A percentile compares a stretch with the other conserved stretches of the same genome.
These are phyloP conservation scores for Protaetia brevitarsis DNA, from an alignment of 1,140 invertebrate species.

Conservation along the genomic window DNA sequence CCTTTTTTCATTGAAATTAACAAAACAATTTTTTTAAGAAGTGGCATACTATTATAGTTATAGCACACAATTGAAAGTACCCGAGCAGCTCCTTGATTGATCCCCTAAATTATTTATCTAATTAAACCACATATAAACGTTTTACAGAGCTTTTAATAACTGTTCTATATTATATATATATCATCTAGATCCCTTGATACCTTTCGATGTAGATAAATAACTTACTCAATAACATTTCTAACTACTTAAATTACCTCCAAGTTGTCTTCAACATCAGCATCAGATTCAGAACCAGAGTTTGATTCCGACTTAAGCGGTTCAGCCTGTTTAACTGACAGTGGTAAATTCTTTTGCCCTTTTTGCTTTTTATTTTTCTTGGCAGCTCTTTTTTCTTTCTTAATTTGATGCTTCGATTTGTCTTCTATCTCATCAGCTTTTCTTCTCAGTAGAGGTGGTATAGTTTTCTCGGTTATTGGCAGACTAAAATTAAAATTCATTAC, in stretches of 20 bases:
- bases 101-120: no score
- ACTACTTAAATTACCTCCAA: constrained; percentile 52
- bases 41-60: no score
- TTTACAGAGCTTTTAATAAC: no score
- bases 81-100: no score
- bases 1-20: no score
- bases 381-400: constrained; percentile 64
- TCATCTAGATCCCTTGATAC: no score
- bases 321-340: not conserved
- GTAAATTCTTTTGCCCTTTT: constrained; percentile 33
- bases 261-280: constrained; percentile 80
- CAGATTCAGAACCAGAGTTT: constrained; percentile 63
- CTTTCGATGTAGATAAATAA: no score
- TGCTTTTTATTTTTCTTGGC: constrained; percentile 55
- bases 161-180: no score
- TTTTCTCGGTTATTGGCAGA: constrained; percentile 77
- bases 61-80: no score
- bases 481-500: constrained; percentile 26
- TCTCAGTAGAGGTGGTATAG: constrained; percentile 56
- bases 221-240: no score
- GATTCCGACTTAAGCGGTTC: constrained; percentile 39
- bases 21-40: no score
- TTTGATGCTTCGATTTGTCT: constrained; percentile 63
- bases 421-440: constrained; percentile 51
- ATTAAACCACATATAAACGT: no score